A percentile compares a stretch with the other conserved stretches of the same genome.
Conservation (phyloP, 2,113 vertebrate genomes). For the Sphyrna mokarran region DNA sequence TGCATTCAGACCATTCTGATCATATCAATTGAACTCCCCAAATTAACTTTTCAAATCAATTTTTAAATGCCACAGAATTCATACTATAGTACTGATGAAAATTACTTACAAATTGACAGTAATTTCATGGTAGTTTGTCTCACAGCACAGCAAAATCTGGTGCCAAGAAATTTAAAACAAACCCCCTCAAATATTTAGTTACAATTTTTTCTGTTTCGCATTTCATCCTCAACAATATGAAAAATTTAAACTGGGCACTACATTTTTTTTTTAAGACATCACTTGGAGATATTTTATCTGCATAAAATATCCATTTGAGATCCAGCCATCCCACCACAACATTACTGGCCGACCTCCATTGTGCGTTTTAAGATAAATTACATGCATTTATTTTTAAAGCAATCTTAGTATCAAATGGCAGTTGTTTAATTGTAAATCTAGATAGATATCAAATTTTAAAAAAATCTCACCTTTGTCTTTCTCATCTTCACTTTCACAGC, state of each 20-base stretch:
- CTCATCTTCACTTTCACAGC: slow-evolving; percentile 89
- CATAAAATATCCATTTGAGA: neutral
- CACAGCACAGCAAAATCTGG: neutral
- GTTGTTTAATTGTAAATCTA: neutral
- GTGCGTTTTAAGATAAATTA: neutral
- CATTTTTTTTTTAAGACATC: neutral
- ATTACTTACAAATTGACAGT: neutral
- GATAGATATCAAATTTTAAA: neutral
- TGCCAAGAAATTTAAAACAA: neutral
- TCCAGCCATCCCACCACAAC: neutral
- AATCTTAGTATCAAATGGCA: neutral
- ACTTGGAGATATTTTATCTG: neutral
- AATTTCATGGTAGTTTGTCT: neutral
- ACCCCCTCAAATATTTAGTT: neutral
- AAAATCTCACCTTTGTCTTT: slow-evolving; percentile 74
- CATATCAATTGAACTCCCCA: too few relatives aligned
- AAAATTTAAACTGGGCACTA: neutral
- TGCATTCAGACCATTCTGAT: too few relatives aligned
- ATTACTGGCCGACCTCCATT: neutral
- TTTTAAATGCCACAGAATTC: neutral
- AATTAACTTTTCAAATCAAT: too few relatives aligned
- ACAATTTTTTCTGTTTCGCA: neutral
- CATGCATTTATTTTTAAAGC: neutral
- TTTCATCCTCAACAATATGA: neutral
- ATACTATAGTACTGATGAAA: neutral